Percentiles rank a stretch among this genome's conserved stretches.
phyloP scores from a whole-genome alignment of 2,113 vertebrate genomes.

The Passer montanus region DNA sequence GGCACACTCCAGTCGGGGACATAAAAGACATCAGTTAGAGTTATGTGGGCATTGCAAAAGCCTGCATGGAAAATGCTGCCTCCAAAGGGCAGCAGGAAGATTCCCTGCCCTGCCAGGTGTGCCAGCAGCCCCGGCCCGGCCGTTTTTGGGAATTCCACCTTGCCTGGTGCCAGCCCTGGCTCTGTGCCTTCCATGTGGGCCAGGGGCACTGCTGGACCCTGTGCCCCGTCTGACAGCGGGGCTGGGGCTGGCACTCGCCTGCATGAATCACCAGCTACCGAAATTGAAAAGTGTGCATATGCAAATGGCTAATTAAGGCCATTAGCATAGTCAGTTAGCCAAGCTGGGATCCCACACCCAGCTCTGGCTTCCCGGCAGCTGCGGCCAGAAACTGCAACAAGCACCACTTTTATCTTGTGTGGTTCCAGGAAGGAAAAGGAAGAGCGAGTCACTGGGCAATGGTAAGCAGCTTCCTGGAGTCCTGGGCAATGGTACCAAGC shows the following conservation, averaged over 20 bases:
- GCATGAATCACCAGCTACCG: not conserved
- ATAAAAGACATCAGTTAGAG: not conserved
- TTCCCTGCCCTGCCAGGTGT: not conserved
- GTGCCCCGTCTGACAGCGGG: not conserved
- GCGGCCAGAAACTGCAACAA: not conserved
- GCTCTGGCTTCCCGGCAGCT: not conserved
- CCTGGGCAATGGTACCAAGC: not conserved
- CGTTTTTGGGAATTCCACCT: accelerated
- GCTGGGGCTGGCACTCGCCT: not conserved
- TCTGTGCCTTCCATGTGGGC: not conserved
- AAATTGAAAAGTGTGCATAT: slow-evolving; percentile 25
- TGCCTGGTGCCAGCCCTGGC: accelerated
- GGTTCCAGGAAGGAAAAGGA: not conserved
- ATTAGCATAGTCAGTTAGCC: slow-evolving; percentile 57
- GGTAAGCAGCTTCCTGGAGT: not conserved
- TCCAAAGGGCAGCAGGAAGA: not conserved
- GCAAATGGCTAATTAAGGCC: slow-evolving; percentile 29
- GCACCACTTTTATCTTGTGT: not conserved
- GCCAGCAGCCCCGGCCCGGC: not conserved
- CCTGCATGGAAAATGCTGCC: not conserved
- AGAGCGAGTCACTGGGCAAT: not conserved
- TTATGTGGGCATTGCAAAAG: slow-evolving; percentile 12
- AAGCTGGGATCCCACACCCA: slow-evolving; percentile 28
- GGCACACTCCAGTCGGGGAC: not conserved
- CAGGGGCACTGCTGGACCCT: not conserved